A percentile compares a stretch with the other conserved stretches of the same genome.
Evolutionary conservation across 2,888 invertebrate genomes (phyloP).

Genomic region (Drosophila testacea): DNA sequence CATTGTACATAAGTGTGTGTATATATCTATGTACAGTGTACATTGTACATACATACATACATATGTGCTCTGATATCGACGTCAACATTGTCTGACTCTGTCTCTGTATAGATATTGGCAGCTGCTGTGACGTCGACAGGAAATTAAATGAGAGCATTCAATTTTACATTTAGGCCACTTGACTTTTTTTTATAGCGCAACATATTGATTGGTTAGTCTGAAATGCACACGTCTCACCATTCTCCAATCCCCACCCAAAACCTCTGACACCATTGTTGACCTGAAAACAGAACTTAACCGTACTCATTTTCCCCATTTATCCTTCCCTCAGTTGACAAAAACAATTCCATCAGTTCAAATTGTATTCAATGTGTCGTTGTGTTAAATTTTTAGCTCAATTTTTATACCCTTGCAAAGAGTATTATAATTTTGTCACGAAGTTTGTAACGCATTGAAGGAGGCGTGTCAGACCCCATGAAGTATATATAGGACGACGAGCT

Average conservation of each 20-base stretch:
- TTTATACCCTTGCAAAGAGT: background rate
- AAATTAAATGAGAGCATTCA: slow-evolving; percentile 52
- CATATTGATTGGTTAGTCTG: slow-evolving; percentile 35
- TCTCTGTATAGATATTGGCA: slow-evolving; percentile 22
- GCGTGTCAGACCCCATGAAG: too few relatives aligned
- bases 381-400: slow-evolving; percentile 8
- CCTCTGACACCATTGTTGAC: slow-evolving; percentile 8
- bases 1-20: slow-evolving; percentile 1
- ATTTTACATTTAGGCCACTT: slow-evolving; percentile 53
- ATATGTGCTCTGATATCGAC: background rate
- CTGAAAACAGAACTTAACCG: slow-evolving; percentile 4
- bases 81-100: slow-evolving; percentile 9
- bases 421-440: too few relatives aligned
- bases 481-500: too few relatives aligned
- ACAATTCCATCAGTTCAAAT: background rate
- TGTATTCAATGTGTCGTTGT: background rate
- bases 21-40: background rate
- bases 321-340: background rate
- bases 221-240: slow-evolving; percentile 1
- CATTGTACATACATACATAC: background rate
- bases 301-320: background rate
- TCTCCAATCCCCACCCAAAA: background rate
- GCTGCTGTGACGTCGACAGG: slow-evolving; percentile 49
- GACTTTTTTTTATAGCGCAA: slow-evolving; percentile 28
- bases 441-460: too few relatives aligned